A percentile compares a stretch with the other conserved stretches of the same genome.
phyloP scores from a whole-genome alignment of 2,797 vertebrate genomes.

The Coendou prehensilis region DNA sequence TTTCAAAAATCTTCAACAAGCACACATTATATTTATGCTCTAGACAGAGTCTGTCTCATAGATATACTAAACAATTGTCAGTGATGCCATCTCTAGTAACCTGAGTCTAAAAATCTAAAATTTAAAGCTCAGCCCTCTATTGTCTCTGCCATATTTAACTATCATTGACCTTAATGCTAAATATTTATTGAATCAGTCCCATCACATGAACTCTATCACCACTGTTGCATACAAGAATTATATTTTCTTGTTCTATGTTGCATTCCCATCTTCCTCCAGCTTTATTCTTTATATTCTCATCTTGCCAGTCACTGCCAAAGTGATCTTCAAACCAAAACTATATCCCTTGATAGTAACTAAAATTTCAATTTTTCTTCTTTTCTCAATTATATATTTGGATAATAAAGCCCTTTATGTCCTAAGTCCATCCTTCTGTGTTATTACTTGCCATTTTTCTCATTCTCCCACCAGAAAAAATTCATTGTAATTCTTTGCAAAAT shows the following conservation, averaged over 20 bases:
- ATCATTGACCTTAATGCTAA: not conserved
- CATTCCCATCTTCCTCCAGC: not conserved
- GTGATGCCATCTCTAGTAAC: not conserved
- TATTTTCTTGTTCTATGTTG: not conserved
- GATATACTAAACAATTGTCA: not conserved
- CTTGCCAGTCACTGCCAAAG: not conserved
- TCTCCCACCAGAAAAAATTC: not conserved
- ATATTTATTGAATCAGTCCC: not conserved
- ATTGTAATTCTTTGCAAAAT: conserved; percentile 22
- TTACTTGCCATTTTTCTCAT: not conserved
- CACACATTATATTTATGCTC: not conserved
- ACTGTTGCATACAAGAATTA: not conserved
- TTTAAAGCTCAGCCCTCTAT: not conserved
- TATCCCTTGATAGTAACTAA: not conserved
- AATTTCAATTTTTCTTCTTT: not conserved
- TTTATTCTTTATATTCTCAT: not conserved
- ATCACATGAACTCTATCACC: not conserved
- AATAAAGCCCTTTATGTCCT: not conserved
- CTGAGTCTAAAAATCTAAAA: not conserved
- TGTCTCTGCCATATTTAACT: not conserved
- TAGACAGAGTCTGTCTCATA: not conserved
- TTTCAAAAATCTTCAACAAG: not conserved
- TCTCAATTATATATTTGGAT: not conserved
- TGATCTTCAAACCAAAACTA: not conserved
- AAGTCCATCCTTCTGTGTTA: not conserved